Base-by-base conservation (phyloP, 2,113 vertebrate species). In the Glaucidium brasilianum region DNA sequence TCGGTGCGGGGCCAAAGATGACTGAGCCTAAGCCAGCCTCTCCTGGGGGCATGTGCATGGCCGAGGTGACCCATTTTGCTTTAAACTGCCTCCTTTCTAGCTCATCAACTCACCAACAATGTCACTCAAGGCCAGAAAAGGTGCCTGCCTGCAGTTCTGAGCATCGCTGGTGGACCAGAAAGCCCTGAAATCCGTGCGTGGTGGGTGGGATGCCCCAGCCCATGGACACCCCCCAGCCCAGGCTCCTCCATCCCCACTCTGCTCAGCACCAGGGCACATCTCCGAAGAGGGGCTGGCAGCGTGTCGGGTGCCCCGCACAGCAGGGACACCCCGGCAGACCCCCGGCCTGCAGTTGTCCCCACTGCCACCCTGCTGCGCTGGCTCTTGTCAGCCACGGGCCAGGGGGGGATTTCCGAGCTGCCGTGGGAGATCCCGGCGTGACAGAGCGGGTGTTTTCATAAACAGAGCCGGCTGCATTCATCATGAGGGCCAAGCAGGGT, bases 221-320 rank as follows among this genome's bases (percentile, higher is more conserved):
- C 78, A 21, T 12, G 4, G 6, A 27, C 23, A 27, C 23, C 35
- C 25, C 45, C 8, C 35, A 80, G 50, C 15, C 63, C 34, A 1
- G 35, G 29, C 7, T n/a, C 3, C 75, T 15, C 6, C 7, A 18
- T 19, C 49, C 6, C 16, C n/a, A 3, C 12, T 0, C 3, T 50
- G 78, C 71, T 17, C 60, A 63, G 63, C n/a, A 8, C 32, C 0
- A 0, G 75, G 19, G 22, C 75, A 27, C 2, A 0, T 30, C 64
- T 34, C 87, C 4, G 1, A 21, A 68, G 43, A 12, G 8, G 32
- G 39, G 39, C 86, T 47, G 55, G 47, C 0, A 0, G 43, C 2
- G 0, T 30, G 19, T 9, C 37, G 5, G 1, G n/a, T 3, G 47
- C 25, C 14, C 43, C 0, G 5, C 63, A 5, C 0, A 3, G 47